phyloP scores from a whole-genome alignment of 2,888 invertebrate species.

The Limnephilus auricula region DNA sequence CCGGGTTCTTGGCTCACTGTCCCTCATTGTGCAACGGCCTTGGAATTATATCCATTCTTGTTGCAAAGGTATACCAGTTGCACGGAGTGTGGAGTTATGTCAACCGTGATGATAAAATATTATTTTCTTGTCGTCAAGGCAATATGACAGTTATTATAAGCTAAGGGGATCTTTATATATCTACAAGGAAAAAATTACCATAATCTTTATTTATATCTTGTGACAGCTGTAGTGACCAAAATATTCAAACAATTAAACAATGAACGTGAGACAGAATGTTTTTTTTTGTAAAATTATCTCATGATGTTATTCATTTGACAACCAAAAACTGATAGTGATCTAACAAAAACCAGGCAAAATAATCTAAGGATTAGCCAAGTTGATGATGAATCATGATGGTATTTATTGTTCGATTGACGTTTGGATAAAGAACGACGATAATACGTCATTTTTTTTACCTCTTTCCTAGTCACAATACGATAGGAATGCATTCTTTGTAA shows the following conservation, averaged over 20 bases:
- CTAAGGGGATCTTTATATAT: background rate
- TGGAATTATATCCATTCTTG: conserved; percentile 19
- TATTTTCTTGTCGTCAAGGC: background rate
- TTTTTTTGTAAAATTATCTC: background rate
- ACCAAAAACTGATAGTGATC: background rate
- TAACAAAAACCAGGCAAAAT: background rate
- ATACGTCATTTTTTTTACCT: too few species aligned
- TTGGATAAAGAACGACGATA: background rate
- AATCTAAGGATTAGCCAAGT: background rate
- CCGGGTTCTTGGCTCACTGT: conserved; percentile 4
- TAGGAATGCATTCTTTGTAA: too few species aligned
- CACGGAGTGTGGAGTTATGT: background rate
- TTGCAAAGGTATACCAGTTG: conserved; percentile 18
- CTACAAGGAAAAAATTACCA: background rate
- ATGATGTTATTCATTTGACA: background rate
- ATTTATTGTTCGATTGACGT: background rate
- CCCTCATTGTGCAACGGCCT: conserved; percentile 38
- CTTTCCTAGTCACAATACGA: too few species aligned
- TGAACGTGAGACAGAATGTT: background rate
- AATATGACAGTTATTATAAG: too few species aligned
- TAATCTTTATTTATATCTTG: background rate
- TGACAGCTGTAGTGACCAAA: background rate
- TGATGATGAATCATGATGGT: background rate
- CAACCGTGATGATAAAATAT: background rate
- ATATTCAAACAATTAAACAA: background rate